Percentiles rank a stretch among this genome's conserved stretches.
Conservation (phyloP, 2,113 vertebrate genomes). For the Brachionichthys hirsutus region DNA sequence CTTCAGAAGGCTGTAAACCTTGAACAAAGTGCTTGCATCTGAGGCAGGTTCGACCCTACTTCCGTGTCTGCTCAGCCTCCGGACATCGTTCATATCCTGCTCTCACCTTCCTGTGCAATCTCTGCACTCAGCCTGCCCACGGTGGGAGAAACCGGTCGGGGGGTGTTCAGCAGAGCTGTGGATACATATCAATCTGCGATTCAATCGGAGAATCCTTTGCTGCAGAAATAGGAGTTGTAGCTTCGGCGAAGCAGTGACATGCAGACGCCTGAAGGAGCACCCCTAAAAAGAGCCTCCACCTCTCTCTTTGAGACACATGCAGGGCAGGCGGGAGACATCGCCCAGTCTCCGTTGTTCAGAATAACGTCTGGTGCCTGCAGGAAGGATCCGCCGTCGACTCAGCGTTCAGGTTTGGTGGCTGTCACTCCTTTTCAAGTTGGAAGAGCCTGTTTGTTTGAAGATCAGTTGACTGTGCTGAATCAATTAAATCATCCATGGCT, state of each 20-base stretch:
- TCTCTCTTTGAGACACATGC: conserved; percentile 44
- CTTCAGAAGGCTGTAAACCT: too few species aligned
- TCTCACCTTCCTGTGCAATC: conserved; percentile 27
- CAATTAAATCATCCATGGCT: conserved; percentile 73
- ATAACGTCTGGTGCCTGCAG: conserved; percentile 59
- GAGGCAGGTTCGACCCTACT: conserved; percentile 17
- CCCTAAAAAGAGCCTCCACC: conserved; percentile 52
- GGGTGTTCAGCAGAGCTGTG: conserved; percentile 33
- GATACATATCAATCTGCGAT: conserved; percentile 26
- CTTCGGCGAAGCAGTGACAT: conserved; percentile 13
- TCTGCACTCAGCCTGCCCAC: conserved; percentile 17
- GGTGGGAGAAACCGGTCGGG: conserved; percentile 43
- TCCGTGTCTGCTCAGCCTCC: conserved; percentile 2
- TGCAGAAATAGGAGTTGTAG: not conserved
- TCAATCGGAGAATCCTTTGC: not conserved
- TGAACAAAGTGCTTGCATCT: not conserved
- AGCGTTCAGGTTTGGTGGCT: conserved; percentile 67
- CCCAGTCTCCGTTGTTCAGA: conserved; percentile 59
- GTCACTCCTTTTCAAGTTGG: conserved; percentile 66
- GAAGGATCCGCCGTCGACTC: conserved; percentile 67
- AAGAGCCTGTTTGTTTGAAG: conserved; percentile 73
- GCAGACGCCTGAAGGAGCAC: too few species aligned
- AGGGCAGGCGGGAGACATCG: conserved; percentile 57
- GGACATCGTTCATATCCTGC: conserved; percentile 8
- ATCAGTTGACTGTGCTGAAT: conserved; percentile 74